Conservation (phyloP, 2,797 vertebrate species). For the Galaxias olidus region DNA sequence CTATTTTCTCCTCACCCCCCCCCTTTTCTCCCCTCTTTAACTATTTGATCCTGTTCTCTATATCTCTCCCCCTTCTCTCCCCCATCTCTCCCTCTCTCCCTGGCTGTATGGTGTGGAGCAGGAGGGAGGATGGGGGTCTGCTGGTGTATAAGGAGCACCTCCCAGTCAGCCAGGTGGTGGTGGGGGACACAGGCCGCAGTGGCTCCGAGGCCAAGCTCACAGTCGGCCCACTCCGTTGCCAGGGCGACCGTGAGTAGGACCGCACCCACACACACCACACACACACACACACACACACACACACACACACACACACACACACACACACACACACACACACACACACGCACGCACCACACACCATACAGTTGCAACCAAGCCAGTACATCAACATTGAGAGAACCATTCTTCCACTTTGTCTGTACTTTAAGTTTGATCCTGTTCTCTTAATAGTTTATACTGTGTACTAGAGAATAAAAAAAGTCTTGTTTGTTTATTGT, state of each 20-base stretch:
- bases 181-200: constrained; percentile 84
- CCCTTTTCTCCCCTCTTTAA: too few species aligned
- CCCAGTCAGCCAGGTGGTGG: constrained; percentile 88
- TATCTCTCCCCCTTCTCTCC: neutral
- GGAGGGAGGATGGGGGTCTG: constrained; percentile 90
- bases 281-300: neutral
- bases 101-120: constrained; percentile 45
- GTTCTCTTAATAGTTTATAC: too few species aligned
- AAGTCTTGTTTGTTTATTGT: neutral
- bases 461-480: too few species aligned
- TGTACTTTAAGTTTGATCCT: too few species aligned
- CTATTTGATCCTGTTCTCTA: neutral
- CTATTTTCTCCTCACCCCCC: constrained; percentile 14
- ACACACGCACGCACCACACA: neutral
- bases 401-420: too few species aligned
- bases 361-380: neutral
- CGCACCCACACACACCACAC: neutral
- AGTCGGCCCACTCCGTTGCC: constrained; percentile 88
- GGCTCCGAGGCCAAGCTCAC: constrained; percentile 94
- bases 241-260: constrained; percentile 88
- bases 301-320: neutral
- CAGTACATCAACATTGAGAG: too few species aligned
- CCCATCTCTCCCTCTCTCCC: constrained; percentile 5
- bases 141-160: constrained; percentile 94
- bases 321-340: neutral